Base-by-base conservation (phyloP, 2,888 invertebrate genomes). In the Crossocerus cetratus region DNA sequence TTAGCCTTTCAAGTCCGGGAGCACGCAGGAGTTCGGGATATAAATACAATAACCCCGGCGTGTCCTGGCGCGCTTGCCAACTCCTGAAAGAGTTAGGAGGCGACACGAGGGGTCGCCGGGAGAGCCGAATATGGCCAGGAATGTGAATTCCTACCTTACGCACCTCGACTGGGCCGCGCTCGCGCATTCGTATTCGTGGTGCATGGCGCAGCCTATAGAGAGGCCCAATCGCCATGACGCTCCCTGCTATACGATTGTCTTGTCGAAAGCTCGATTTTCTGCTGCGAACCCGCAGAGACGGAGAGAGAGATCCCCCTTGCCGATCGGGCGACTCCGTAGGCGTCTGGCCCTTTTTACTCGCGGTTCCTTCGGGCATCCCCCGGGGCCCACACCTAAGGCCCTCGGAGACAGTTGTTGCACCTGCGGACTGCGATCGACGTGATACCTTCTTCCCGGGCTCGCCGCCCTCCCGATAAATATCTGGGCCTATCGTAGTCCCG, bases 81-180 rank as follows among this genome's bases (percentile, higher is more conserved):
- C 69, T 80, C 69, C 67, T 57, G 76, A 77, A 78, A 84, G 86
- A 86, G 81, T 86, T 84, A 84, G 77, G 80, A 84, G 82, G 76
- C 80, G 82, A 81, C 74, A 74, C 83, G 72, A 76, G 78, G 76
- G 73, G 76, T 80, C 82, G 76, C 77, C 76, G 32, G 32, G 78
- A 78, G 80, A 76, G 77, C 87, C 87, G 80, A 88, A 88, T 88
- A 88, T 86, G 88, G 88, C 80, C 80, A 88, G 85, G 88, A 88
- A 89, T 88, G 88, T 82, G 84, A 82, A 86, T 86, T 87, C 82
- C 84, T 81, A 70, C 71, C 80, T 74, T 79, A 81, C 82, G 83
- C 79, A 82, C 76, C 81, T 81, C 66, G 13, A 74, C 63, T n/a
- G n/a, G 56, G 11, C 32, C 32, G 32, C 54, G 56, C 43, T n/a